Evolutionary conservation across 2,888 invertebrate genomes (phyloP).

Genomic region (Malthinus seriepunctatus): DNA sequence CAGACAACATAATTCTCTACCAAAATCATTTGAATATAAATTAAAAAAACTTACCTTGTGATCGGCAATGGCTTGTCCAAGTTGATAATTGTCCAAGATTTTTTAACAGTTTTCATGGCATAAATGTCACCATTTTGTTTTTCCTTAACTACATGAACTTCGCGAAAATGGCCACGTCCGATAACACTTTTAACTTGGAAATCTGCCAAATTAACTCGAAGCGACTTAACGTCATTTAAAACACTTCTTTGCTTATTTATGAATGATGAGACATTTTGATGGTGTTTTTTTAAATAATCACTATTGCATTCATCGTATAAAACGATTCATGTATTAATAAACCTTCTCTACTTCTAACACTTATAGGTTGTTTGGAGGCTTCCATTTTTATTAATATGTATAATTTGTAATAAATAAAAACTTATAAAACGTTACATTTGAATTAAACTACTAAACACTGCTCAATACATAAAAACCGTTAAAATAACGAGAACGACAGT

Average conservation of each 20-base stretch:
- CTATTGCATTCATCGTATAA: conserved; percentile 82
- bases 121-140: conserved; percentile 75
- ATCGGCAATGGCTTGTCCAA: conserved; percentile 57
- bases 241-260: conserved; percentile 75
- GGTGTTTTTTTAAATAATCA: conserved; percentile 70
- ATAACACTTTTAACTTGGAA: conserved; percentile 78
- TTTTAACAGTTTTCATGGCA: conserved; percentile 77
- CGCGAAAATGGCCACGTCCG: conserved; percentile 85
- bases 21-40: too few relatives aligned
- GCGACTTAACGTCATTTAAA: conserved; percentile 68
- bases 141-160: conserved; percentile 81
- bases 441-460: neutral
- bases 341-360: conserved; percentile 72
- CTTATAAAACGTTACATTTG: neutral
- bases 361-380: conserved; percentile 68
- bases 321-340: conserved; percentile 77
- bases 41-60: conserved; percentile 34
- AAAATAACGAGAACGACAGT: conserved; percentile 10
- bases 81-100: conserved; percentile 64
- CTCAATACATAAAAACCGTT: conserved; percentile 11
- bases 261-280: conserved; percentile 72
- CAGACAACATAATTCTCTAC: too few relatives aligned
- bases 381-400: conserved; percentile 56
- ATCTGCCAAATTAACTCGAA: conserved; percentile 74
- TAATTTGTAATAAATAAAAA: neutral